phyloP scores from a whole-genome alignment of 2,888 invertebrate species.

The Ceraclea dissimilis region DNA sequence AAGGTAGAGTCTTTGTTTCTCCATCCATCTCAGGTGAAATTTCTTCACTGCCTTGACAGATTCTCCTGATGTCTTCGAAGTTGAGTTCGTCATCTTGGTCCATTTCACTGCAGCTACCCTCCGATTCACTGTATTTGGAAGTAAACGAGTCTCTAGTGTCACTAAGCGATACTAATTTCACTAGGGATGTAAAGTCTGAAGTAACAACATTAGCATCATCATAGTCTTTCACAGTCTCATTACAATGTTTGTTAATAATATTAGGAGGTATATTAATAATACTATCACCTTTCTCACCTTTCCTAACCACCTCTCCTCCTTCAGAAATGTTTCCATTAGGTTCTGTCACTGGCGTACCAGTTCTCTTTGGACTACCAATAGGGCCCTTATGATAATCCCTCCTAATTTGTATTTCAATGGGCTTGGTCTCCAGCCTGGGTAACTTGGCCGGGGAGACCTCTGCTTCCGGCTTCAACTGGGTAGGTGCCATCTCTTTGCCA shows the following conservation, averaged over 20 bases:
- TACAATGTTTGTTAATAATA: constrained; percentile 8
- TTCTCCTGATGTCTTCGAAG: constrained; percentile 19
- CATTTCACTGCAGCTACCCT: constrained; percentile 15
- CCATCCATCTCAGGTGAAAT: neutral
- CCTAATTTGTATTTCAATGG: constrained; percentile 28
- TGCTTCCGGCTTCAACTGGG: neutral
- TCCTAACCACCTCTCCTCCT: neutral
- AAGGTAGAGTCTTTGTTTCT: neutral
- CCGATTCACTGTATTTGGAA: neutral
- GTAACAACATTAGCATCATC: constrained; percentile 22
- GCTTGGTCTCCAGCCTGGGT: constrained; percentile 18
- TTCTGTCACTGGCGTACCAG: constrained; percentile 13
- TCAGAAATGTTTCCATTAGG: neutral
- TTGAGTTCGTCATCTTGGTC: constrained; percentile 23
- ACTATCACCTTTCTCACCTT: constrained; percentile 19
- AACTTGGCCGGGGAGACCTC: constrained; percentile 15
- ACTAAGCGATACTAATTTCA: constrained; percentile 2
- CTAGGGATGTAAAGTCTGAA: neutral
- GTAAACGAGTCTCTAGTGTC: neutral
- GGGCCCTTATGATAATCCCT: constrained; percentile 22
- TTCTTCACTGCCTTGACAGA: constrained; percentile 12
- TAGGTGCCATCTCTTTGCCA: constrained; percentile 20
- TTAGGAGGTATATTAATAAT: constrained; percentile 13
- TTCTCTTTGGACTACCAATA: constrained; percentile 11
- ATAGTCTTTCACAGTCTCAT: constrained; percentile 22